These are phyloP conservation scores for Lathamus discolor DNA, from an alignment of 2,113 vertebrate species.

Conservation along the genomic window DNA sequence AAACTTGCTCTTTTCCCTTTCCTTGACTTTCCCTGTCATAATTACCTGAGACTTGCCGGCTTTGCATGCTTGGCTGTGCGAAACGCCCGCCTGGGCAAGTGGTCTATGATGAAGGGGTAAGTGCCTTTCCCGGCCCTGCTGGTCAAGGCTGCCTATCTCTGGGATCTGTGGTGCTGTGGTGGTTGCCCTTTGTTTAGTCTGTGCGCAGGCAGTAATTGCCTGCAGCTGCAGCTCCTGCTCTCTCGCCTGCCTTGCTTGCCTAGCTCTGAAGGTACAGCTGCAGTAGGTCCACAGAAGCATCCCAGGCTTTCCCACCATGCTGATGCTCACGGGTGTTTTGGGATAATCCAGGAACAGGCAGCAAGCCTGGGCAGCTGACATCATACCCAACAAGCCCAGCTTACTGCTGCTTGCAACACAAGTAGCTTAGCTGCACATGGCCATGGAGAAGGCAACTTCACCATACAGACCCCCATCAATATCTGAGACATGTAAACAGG, in stretches of 20 bases:
- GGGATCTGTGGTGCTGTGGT: neutral
- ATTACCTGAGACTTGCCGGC: neutral
- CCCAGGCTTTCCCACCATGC: rapidly evolving
- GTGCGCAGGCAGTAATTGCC: slow-evolving; percentile 15
- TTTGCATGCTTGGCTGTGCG: rapidly evolving
- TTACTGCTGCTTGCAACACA: neutral
- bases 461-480: rapidly evolving
- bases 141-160: neutral
- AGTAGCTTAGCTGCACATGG: too few species aligned
- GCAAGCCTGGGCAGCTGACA: neutral
- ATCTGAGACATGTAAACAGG: rapidly evolving
- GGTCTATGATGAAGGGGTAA: neutral
- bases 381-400: neutral
- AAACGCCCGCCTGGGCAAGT: neutral
- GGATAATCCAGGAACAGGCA: neutral
- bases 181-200: slow-evolving; percentile 67
- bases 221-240: slow-evolving; percentile 49
- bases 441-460: rapidly evolving
- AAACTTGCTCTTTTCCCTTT: slow-evolving; percentile 10
- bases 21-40: slow-evolving; percentile 12
- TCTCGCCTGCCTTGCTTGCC: neutral
- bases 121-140: neutral
- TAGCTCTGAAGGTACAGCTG: neutral
- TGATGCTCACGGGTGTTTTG: rapidly evolving
- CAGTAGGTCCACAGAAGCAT: neutral